These are phyloP conservation scores for Caenorhabditis doughertyi DNA, from an alignment of 2,888 invertebrate genomes.

Conservation along the genomic window DNA sequence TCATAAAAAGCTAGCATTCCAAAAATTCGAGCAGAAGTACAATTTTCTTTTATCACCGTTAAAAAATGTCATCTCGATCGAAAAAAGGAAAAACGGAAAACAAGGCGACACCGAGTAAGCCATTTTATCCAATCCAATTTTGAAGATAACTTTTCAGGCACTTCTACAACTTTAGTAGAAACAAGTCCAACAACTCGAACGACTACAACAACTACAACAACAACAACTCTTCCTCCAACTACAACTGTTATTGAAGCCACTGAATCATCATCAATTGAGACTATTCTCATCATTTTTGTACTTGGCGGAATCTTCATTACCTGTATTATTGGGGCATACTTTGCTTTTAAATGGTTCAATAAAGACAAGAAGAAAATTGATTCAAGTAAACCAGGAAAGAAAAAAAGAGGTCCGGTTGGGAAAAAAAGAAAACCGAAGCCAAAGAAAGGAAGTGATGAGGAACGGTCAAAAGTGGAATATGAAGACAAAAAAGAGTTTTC, in stretches of 20 bases:
- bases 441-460: conserved; percentile 1
- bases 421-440: background rate
- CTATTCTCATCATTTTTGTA: background rate
- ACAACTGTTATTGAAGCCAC: background rate
- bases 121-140: no score
- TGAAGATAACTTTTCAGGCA: background rate
- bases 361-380: background rate
- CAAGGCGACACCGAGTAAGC: no score
- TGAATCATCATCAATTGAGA: background rate
- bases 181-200: background rate
- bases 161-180: background rate
- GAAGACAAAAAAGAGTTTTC: conserved; percentile 19
- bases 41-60: no score
- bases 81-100: no score
- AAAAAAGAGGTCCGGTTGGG: background rate
- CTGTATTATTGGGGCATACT: background rate
- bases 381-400: background rate
- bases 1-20: no score
- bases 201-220: background rate
- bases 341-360: conserved; percentile 3
- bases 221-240: background rate
- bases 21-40: no score
- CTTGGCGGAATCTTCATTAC: background rate
- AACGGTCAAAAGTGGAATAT: background rate
- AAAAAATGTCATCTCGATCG: no score